phyloP scores from a whole-genome alignment of 2,797 vertebrate species.

The Cichlasoma orientale region DNA sequence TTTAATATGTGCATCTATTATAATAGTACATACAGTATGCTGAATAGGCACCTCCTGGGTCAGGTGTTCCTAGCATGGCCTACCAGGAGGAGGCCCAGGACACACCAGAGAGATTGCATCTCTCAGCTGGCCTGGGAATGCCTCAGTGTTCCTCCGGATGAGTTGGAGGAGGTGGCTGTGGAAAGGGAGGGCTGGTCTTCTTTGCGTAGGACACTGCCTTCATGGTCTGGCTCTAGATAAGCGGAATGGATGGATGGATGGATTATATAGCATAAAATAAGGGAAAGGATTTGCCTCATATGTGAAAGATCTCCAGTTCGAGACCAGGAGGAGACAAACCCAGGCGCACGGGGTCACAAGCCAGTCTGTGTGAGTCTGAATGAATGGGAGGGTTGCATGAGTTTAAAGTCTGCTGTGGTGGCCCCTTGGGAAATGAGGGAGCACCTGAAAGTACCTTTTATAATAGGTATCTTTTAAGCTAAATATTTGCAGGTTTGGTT shows the following conservation, averaged over 20 bases:
- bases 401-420: background rate
- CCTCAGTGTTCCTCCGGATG: background rate
- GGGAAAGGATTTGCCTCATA: background rate
- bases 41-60: background rate
- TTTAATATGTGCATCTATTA: background rate
- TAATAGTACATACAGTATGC: background rate
- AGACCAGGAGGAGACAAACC: background rate
- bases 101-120: background rate
- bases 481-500: background rate
- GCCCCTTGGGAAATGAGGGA: background rate
- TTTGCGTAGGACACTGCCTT: no score
- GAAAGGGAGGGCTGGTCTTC: background rate
- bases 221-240: no score
- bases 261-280: background rate
- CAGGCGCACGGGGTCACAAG: background rate
- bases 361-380: background rate
- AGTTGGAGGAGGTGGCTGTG: background rate
- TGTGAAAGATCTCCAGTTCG: background rate
- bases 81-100: background rate
- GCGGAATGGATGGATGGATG: background rate
- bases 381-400: background rate
- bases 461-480: background rate
- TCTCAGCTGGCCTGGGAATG: background rate
- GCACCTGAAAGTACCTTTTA: background rate
- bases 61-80: background rate